Percentiles rank a stretch among this genome's conserved stretches.
phyloP scores from a whole-genome alignment of 2,888 invertebrate genomes.

The Opisthograptis luteolata region DNA sequence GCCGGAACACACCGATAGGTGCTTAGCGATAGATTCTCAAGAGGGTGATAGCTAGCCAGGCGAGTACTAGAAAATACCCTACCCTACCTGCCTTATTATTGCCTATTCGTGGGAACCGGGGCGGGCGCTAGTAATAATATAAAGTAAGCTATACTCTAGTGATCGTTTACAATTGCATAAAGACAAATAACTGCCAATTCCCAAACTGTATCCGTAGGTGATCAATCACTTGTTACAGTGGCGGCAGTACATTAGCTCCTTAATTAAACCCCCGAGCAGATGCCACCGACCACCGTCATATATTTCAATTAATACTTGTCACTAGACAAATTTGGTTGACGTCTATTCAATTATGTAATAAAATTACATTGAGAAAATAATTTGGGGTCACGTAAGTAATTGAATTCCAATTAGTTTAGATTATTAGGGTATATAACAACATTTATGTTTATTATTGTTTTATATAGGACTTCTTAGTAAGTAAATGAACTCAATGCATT shows the following conservation, averaged over 20 bases:
- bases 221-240: constrained; percentile 73
- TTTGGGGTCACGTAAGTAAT: constrained; percentile 26
- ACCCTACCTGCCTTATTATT: no score
- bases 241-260: constrained; percentile 76
- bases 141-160: no score
- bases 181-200: constrained; percentile 33
- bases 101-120: no score
- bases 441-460: no score
- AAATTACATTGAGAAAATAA: constrained; percentile 54
- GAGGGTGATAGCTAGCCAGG: no score
- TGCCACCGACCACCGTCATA: constrained; percentile 68
- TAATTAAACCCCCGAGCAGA: constrained; percentile 78
- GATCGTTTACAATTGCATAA: no score
- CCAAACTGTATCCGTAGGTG: constrained; percentile 47
- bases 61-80: no score
- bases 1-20: no score
- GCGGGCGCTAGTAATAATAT: no score
- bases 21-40: no score
- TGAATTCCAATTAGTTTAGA: not conserved
- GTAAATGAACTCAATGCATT: no score
- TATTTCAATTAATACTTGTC: constrained; percentile 81
- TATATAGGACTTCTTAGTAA: no score
- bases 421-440: not conserved
- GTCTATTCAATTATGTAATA: constrained; percentile 64
- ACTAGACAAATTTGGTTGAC: constrained; percentile 66